phyloP scores from a whole-genome alignment of 2,888 invertebrate species.

The Shargacucullia verbasci region DNA sequence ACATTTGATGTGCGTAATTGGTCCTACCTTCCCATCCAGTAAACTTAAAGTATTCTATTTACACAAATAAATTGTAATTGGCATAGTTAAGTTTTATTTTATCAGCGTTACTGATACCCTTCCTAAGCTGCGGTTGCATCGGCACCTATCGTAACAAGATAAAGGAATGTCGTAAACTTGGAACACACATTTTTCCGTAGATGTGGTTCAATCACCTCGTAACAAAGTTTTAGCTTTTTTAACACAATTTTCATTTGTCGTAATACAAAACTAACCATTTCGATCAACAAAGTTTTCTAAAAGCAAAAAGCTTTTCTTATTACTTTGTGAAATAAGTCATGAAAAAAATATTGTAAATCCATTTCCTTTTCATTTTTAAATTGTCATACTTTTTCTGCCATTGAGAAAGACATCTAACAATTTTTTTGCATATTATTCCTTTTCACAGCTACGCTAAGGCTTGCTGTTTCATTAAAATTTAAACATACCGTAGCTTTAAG shows the following conservation, averaged over 20 bases:
- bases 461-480: no score
- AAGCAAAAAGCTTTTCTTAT: no score
- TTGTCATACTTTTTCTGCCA: no score
- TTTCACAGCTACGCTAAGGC: no score
- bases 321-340: no score
- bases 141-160: constrained; percentile 81
- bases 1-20: constrained; percentile 62
- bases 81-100: constrained; percentile 48
- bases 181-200: constrained; percentile 78
- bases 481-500: no score
- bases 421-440: no score
- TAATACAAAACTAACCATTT: constrained; percentile 17
- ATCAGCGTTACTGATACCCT: constrained; percentile 50
- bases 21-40: constrained; percentile 38
- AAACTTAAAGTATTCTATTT: constrained; percentile 39
- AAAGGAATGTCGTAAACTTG: constrained; percentile 81
- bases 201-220: constrained; percentile 65
- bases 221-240: constrained; percentile 60
- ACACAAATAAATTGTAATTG: constrained; percentile 40
- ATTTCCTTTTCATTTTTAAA: no score
- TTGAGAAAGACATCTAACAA: no score
- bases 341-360: no score
- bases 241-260: constrained; percentile 32
- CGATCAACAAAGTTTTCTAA: constrained; percentile 11
- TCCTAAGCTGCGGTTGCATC: constrained; percentile 75